Conservation (phyloP, 2,888 invertebrate species). For the Sesia apiformis region DNA sequence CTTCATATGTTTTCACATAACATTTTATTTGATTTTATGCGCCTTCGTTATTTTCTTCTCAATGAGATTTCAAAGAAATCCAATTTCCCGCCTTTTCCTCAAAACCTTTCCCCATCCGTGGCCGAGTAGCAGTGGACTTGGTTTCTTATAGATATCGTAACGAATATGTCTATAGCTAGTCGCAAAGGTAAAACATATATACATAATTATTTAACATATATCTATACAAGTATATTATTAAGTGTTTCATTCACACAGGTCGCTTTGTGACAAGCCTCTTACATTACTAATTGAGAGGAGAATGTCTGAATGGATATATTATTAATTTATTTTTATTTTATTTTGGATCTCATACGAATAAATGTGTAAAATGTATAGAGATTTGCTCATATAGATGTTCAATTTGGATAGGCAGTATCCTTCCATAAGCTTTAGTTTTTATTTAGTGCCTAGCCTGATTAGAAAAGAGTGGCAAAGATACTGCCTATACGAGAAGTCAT, state of each 20-base stretch:
- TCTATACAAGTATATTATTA: slow-evolving; percentile 15
- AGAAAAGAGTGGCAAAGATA: slow-evolving; percentile 41
- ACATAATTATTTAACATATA: slow-evolving; percentile 1
- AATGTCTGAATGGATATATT: slow-evolving; percentile 37
- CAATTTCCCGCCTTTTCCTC: slow-evolving; percentile 9
- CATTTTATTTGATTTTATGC: too few species aligned
- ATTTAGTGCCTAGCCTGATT: background rate
- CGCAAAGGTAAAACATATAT: slow-evolving; percentile 55
- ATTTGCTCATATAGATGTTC: slow-evolving; percentile 65
- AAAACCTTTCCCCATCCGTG: slow-evolving; percentile 13
- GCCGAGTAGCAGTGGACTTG: slow-evolving; percentile 73
- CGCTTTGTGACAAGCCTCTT: slow-evolving; percentile 62
- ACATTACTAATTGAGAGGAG: slow-evolving; percentile 36
- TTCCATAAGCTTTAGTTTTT: slow-evolving; percentile 28
- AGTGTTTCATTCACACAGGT: slow-evolving; percentile 31
- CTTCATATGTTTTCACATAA: too few species aligned
- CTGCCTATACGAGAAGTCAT: slow-evolving; percentile 53
- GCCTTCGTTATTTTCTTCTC: too few species aligned
- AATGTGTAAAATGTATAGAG: slow-evolving; percentile 67
- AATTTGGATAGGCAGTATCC: slow-evolving; percentile 65
- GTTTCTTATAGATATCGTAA: slow-evolving; percentile 65
- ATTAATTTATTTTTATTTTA: slow-evolving; percentile 22
- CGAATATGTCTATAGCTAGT: slow-evolving; percentile 52
- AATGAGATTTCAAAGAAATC: background rate
- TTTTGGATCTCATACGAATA: slow-evolving; percentile 28